Conservation (phyloP, 2,113 vertebrate species). For the Menidia beryllina region DNA sequence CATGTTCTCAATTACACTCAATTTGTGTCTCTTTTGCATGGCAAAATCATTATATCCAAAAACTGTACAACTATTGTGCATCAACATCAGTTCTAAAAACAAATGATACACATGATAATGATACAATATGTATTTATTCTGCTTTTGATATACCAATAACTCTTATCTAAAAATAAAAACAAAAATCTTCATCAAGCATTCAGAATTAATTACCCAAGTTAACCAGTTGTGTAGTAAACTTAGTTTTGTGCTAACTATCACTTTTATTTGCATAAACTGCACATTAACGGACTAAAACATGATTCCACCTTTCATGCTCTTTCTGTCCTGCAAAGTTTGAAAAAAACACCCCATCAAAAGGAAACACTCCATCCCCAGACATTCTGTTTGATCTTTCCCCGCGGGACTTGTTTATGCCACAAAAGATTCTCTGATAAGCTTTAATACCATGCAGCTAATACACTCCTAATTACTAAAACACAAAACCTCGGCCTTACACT, state of each 20-base stretch:
- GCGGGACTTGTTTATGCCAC: slow-evolving; percentile 65
- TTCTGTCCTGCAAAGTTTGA: slow-evolving; percentile 52
- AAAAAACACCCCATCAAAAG: slow-evolving; percentile 49
- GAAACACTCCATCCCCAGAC: slow-evolving; percentile 54
- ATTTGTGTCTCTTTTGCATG: no score
- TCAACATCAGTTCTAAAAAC: no score
- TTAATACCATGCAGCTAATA: slow-evolving; percentile 59
- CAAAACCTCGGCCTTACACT: slow-evolving; percentile 64
- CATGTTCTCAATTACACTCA: no score
- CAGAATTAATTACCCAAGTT: neutral
- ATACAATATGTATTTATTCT: no score
- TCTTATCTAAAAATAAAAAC: no score
- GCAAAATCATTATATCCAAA: no score
- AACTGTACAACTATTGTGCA: no score
- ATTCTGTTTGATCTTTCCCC: slow-evolving; percentile 66
- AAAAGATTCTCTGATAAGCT: slow-evolving; percentile 53
- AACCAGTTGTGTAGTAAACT: neutral
- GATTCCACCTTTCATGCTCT: slow-evolving; percentile 30
- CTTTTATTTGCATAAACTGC: neutral
- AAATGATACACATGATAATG: no score
- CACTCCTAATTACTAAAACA: slow-evolving; percentile 61
- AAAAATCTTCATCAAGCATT: no score
- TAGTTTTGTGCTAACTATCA: neutral
- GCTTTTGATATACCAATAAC: no score
- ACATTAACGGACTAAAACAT: slow-evolving; percentile 18